phyloP scores from a whole-genome alignment of 1,140 invertebrate species.

The Orussus abietinus region DNA sequence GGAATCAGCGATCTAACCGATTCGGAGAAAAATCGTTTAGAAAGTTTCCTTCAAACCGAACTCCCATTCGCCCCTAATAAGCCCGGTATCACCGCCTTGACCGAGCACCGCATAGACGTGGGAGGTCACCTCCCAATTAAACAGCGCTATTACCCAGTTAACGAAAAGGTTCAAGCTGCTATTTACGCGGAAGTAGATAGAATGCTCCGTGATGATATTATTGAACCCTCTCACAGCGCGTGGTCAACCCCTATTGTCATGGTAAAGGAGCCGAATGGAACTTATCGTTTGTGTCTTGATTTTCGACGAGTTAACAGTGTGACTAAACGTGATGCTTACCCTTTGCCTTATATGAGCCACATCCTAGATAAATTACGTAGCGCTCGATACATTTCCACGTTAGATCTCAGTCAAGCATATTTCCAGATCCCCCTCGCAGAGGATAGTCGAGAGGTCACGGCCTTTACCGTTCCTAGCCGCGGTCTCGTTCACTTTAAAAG shows the following conservation, averaged over 20 bases:
- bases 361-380: slow-evolving; percentile 16
- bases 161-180: slow-evolving; percentile 7
- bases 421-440: slow-evolving; percentile 23
- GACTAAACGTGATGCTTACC: slow-evolving; percentile 32
- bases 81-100: slow-evolving; percentile 1
- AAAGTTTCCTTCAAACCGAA: too few relatives aligned
- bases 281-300: too few relatives aligned
- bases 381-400: slow-evolving; percentile 19
- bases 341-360: slow-evolving; percentile 8
- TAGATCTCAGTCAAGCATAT: slow-evolving; percentile 32
- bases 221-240: background rate
- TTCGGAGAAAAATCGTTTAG: too few relatives aligned
- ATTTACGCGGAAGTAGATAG: slow-evolving; percentile 5
- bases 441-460: slow-evolving; percentile 35
- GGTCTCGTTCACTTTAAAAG: slow-evolving; percentile 29
- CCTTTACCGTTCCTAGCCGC: slow-evolving; percentile 29
- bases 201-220: background rate
- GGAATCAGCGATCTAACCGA: too few relatives aligned
- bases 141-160: slow-evolving; percentile 28
- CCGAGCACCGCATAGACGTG: slow-evolving; percentile 29
- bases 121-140: slow-evolving; percentile 28
- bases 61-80: too few relatives aligned
- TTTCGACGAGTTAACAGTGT: too few relatives aligned
- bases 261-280: too few relatives aligned
- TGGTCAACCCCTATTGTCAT: too few relatives aligned